Evolutionary conservation across 2,888 invertebrate species (phyloP), one percentile per base, ranked within the genome.

Genomic region (Parascotia fuliginaria): DNA sequence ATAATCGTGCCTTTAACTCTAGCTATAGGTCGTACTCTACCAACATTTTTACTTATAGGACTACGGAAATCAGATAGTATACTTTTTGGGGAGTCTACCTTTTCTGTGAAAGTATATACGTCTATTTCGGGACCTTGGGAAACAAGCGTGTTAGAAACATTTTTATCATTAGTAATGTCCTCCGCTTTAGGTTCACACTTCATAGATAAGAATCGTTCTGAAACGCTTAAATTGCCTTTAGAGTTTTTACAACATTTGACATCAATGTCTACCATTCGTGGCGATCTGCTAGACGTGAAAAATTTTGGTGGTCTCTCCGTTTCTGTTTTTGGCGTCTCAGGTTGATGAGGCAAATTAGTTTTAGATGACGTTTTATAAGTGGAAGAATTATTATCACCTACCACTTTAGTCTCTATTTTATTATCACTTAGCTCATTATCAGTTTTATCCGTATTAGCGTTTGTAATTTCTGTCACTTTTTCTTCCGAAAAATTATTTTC

Each of bases 1-100:
- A 92, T 85, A 13, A 92, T 64, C 37, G 92, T 93, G 6, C 92
- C 93, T 72, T 92, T 92, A 0, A 92, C 92, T 70, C 92, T 83
- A 24, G 92, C 92, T 57, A 92, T 91, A 2, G 92, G 92, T 37
- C 92, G 79, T 3, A 92, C 92, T 61, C 91, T 77, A 2, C 89
- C 91, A 40, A 91, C 67, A 58, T 83, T 91, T 73, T 89, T 90
- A 55, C 77, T 85, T 3, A 81, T 70, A 9, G 91, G 87, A 69
- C 79, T 84, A 29, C 89, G 83, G 60, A 89, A 89, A 65, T 90
- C 92, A 3, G 90, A 85, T 14, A 92, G 69, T 60, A 89, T 88
- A 42, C 87, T 90, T 75, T 92, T 92, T 22, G 92, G 92, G 9
- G 92, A 92, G 70, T 92, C 92, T 0, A 89, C 90, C 61, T 92